Base-by-base conservation (phyloP, 1,140 invertebrate genomes). In the Neodiprion lecontei region DNA sequence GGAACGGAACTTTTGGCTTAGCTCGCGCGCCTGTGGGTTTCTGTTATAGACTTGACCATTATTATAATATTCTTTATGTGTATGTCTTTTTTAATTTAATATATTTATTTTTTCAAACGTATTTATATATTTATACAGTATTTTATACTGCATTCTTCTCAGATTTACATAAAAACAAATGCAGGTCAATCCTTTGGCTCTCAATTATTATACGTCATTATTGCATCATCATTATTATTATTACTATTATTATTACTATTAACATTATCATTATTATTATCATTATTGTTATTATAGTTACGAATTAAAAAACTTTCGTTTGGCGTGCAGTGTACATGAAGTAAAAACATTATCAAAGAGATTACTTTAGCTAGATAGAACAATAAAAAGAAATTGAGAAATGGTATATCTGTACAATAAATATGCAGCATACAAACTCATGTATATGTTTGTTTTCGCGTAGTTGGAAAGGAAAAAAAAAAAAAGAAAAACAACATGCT, bases 61-160 rank as follows among this genome's bases (percentile, higher is more conserved):
- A 61, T 61, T 61, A 80, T 81, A 78, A 80, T 83, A 81, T 81
- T 79, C 74, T 78, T 82, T 85, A 83, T 77, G 79, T 87, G 79
- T 87, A 87, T 72, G 80, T 84, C 82, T 83, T 87, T 87, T 86
- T 86, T 88, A 85, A 87, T 87, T 87, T 86, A 86, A 87, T 86
- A 87, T 87, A 87, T 87, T 86, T 88, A 87, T 87, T 87, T 86
- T 88, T 87, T 83, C 84, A 85, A 86, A 82, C 84, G 81, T 88
- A 85, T 87, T 88, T 86, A 87, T 87, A 87, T 87, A 87, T 87
- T 87, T 87, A 87, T 87, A 87, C 82, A 83, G 85, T 86, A 87
- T 88, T 88, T 87, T 88, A 88, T 87, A 88, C 83, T 83, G 83
- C 82, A 82, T 75, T 84, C 86, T 79, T 82, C 79, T 80, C 75